Evolutionary conservation across 2,113 vertebrate species (phyloP).

Genomic region (Ammospiza nelsoni): DNA sequence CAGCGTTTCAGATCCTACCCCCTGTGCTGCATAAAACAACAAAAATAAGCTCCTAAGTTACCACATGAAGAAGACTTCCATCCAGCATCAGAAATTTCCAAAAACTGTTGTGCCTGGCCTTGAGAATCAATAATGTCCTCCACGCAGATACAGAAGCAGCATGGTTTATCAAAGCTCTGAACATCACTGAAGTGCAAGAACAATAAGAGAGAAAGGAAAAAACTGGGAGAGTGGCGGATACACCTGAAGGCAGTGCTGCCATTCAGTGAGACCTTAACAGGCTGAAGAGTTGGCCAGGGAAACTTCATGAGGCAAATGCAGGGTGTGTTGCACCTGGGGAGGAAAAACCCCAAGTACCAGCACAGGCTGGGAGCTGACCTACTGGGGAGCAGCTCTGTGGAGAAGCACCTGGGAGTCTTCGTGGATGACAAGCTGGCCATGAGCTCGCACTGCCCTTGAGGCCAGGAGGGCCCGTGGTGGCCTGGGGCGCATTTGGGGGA

Average conservation of each 20-base stretch:
- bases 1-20: background rate
- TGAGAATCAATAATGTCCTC: background rate
- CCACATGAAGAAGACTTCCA: background rate
- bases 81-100: background rate
- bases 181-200: background rate
- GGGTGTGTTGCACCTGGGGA: background rate
- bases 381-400: background rate
- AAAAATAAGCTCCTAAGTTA: background rate
- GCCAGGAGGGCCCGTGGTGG: background rate
- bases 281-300: background rate
- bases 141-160: background rate
- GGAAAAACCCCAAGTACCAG: background rate
- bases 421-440: accelerated
- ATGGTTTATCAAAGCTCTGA: background rate
- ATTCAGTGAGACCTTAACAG: background rate
- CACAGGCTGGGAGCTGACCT: background rate
- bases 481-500: accelerated
- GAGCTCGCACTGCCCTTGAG: background rate
- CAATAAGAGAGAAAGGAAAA: background rate
- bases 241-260: background rate
- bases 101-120: background rate
- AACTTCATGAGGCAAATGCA: background rate
- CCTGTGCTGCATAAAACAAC: background rate
- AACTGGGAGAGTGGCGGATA: background rate
- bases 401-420: background rate